Conservation (phyloP, 2,113 vertebrate genomes). For the Vidua chalybeata region DNA sequence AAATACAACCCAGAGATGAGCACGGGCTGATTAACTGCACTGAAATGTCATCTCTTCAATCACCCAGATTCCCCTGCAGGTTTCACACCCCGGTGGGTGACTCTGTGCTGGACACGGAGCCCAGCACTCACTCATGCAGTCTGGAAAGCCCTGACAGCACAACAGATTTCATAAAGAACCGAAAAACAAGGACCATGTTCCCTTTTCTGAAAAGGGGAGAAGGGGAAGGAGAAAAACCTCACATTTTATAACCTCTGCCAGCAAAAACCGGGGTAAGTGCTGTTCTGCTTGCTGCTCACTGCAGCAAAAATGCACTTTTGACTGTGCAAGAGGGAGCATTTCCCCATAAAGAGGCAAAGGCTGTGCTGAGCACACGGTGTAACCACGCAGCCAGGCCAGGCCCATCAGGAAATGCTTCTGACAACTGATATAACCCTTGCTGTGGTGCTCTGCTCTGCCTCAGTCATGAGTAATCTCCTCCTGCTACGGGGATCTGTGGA, state of each 20-base stretch:
- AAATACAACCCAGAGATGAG: background rate
- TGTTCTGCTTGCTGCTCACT: background rate
- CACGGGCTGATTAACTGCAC: background rate
- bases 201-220: background rate
- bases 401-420: conserved; percentile 13
- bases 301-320: background rate
- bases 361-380: background rate
- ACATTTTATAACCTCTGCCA: background rate
- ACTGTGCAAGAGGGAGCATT: background rate
- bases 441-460: background rate
- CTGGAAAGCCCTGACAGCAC: background rate
- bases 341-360: background rate
- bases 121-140: fast-evolving
- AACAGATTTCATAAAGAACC: fast-evolving
- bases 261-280: fast-evolving
- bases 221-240: background rate
- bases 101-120: background rate
- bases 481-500: background rate
- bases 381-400: background rate
- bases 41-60: background rate
- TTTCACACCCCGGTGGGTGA: fast-evolving
- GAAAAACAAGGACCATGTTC: fast-evolving
- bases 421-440: background rate
- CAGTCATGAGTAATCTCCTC: background rate
- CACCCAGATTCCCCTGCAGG: background rate